Evolutionary conservation across 1,140 invertebrate species (phyloP).

Genomic region (Scaptomyza pallida): DNA sequence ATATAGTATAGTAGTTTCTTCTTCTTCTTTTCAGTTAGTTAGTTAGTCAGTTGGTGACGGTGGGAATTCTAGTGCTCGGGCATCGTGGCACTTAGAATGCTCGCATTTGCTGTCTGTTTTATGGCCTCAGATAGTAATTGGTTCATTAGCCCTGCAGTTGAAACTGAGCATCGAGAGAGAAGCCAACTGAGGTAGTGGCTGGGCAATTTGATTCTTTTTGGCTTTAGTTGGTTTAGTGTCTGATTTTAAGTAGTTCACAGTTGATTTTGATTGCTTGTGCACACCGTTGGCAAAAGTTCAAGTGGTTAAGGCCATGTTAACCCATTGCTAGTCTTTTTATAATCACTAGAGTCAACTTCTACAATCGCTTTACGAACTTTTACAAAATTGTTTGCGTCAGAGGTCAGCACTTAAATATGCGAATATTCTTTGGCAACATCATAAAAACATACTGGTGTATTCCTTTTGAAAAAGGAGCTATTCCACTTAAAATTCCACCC

Average conservation of each 20-base stretch:
- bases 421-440: neutral
- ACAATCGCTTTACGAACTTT: constrained; percentile 1
- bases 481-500: neutral
- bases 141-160: constrained; percentile 73
- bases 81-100: constrained; percentile 39
- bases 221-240: constrained; percentile 47
- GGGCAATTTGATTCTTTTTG: constrained; percentile 55
- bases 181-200: constrained; percentile 47
- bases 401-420: neutral
- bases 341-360: neutral
- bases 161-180: constrained; percentile 2
- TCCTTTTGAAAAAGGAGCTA: neutral
- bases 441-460: neutral
- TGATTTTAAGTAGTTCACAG: constrained; percentile 49
- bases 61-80: constrained; percentile 64
- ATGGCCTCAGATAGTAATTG: constrained; percentile 71
- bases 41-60: constrained; percentile 53
- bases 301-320: constrained; percentile 18
- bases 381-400: neutral
- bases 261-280: constrained; percentile 28
- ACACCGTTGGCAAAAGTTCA: constrained; percentile 24
- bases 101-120: constrained; percentile 61
- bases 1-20: constrained; percentile 39
- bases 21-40: too few species aligned
- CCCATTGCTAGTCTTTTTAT: constrained; percentile 10